A percentile compares a stretch with the other conserved stretches of the same genome.
phyloP scores from a whole-genome alignment of 2,797 vertebrate genomes.

The Philypnodon macrostomus region DNA sequence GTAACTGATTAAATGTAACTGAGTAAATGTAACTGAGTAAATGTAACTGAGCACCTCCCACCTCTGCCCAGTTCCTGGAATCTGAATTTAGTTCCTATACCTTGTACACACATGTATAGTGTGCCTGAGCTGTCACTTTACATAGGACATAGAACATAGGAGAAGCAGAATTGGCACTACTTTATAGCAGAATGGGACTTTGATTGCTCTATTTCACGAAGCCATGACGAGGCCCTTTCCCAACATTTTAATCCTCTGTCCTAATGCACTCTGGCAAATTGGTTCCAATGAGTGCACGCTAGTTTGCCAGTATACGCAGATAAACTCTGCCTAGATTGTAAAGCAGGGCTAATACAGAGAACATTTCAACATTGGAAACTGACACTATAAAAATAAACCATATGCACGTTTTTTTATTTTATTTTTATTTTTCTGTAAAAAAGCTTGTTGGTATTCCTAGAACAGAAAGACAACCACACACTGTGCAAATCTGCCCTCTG shows the following conservation, averaged over 20 bases:
- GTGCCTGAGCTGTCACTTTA: conserved; percentile 19
- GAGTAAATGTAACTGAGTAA: no score
- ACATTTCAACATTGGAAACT: conserved; percentile 55
- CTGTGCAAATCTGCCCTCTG: conserved; percentile 66
- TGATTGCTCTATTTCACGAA: conserved; percentile 59
- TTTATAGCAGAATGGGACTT: conserved; percentile 52
- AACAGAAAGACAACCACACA: conserved; percentile 53
- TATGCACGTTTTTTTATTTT: conserved; percentile 31
- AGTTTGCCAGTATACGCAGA: conserved; percentile 43
- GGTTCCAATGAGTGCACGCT: conserved; percentile 56
- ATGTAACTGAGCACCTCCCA: no score
- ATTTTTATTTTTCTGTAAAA: conserved; percentile 33
- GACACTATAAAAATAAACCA: conserved; percentile 44
- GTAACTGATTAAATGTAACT: no score
- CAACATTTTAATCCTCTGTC: conserved; percentile 62
- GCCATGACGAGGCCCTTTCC: conserved; percentile 47
- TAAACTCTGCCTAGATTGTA: conserved; percentile 45
- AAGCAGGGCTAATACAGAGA: conserved; percentile 51
- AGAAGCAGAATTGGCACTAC: conserved; percentile 35
- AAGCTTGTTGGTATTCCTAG: conserved; percentile 61
- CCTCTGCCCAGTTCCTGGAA: no score
- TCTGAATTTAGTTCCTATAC: no score
- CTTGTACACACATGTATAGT: conserved; percentile 8
- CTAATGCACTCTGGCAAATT: conserved; percentile 62
- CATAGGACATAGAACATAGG: conserved; percentile 40